These are phyloP conservation scores for Charadrius vociferus DNA, from an alignment of 2,113 vertebrate species.

Conservation along the genomic window DNA sequence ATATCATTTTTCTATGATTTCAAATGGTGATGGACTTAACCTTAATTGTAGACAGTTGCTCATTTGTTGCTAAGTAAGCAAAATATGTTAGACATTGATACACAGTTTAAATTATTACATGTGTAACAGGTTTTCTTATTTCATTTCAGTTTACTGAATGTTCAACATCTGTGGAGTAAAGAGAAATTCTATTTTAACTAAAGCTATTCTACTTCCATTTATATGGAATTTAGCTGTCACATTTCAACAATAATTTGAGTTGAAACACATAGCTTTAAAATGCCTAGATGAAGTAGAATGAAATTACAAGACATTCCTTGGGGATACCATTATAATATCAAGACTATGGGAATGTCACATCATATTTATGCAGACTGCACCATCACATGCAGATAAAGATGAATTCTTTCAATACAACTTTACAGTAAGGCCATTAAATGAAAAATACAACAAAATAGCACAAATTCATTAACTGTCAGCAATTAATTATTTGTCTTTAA, in stretches of 20 bases:
- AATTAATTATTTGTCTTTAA: not conserved
- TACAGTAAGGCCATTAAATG: not conserved
- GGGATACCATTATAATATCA: constrained; percentile 20
- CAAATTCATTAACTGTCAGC: not conserved
- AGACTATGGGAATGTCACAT: not conserved
- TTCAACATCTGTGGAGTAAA: not conserved
- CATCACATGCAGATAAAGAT: not conserved
- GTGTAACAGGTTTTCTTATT: not conserved
- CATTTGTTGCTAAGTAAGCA: not conserved
- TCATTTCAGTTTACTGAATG: not conserved
- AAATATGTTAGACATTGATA: not conserved
- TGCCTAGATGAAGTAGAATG: constrained; percentile 6
- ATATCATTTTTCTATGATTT: not conserved
- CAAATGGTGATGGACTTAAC: not conserved
- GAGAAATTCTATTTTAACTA: not conserved
- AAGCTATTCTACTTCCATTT: constrained; percentile 15
- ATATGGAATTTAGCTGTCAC: not conserved
- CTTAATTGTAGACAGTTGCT: not conserved
- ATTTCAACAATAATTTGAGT: constrained; percentile 28
- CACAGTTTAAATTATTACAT: not conserved
- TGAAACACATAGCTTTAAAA: constrained; percentile 4
- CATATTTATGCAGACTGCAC: not conserved
- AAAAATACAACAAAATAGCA: not conserved
- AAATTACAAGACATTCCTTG: constrained; percentile 1
- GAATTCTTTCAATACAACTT: not conserved